Evolutionary conservation across 2,113 vertebrate species (phyloP), one percentile per base, ranked within the genome.

Genomic region (Mobula hypostoma): DNA sequence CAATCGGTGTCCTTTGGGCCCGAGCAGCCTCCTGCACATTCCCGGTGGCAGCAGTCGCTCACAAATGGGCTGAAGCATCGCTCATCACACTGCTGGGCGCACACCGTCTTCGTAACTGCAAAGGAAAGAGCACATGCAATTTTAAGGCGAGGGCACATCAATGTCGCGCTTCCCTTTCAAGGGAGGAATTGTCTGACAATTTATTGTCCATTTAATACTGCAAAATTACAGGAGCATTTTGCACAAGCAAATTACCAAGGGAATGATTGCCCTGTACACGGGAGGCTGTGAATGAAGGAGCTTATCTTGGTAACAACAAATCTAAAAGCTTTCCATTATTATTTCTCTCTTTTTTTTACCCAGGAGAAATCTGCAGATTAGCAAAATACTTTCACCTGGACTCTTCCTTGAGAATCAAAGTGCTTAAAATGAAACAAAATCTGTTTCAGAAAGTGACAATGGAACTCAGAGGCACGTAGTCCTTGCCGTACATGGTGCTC

Each of bases 1-100:
- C 99, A 99, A 95, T 99, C 98, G 0, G 98, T 99, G 97, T 99
- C 98, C 96, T 99, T 99, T 9, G 98, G 98, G 95, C 98, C 99
- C 0, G 97, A 98, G 95, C 99, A 99, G 95, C 99, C 99, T 19
- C 98, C 99, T 0, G 98, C 99, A 0, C 99, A 99, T 95, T 99
- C 98, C 0, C 98, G 97, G 94, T 99, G 98, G 95, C 98, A 99
- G 96, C 99, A 99, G 97, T 99, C 98, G 0, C 98, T 99, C 96
- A 99, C 98, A 29, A 98, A 99, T 32, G 98, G 98, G 79, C 99
- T 98, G 0, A 98, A 99, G 96, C 99, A 99, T 94, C 98, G 98
- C 68, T 98, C 98, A 36, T 99, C 99, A 94, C 99, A 99, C 96
- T 99, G 98, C 95, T 99, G 98, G 0, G 98, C 99, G 88, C 99